Evolutionary conservation across 1,140 invertebrate species (phyloP), one percentile per base, ranked within the genome.

Genomic region (Lepidurus couesii): DNA sequence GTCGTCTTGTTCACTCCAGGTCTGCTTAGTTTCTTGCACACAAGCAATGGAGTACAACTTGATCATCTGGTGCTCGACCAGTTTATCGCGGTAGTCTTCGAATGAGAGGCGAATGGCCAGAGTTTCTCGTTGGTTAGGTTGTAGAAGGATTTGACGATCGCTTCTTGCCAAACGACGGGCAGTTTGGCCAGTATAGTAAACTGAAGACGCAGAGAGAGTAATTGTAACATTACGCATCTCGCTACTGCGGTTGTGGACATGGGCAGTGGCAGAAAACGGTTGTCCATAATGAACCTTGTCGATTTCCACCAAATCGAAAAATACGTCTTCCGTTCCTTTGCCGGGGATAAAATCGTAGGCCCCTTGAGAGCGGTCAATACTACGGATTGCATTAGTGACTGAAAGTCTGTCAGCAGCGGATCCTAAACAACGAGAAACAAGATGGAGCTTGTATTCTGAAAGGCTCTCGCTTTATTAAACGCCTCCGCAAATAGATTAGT

Each of bases 111-210:
- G 83, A 34, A 92, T 85, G 80, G 86, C 86, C 2, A 92, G 84
- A 80, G 88, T 84, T 85, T 91, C 90, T 77, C 83, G 21, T 26
- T 43, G 75, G 13, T 44, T 73, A 1, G 53, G 75, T 45, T 79
- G 74, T 34, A 78, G 34, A 4, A 75, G 42, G n/a, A 76, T 44
- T 44, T 53, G 53, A 5, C 45, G 74, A 26, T 47, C 75, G 16
- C 44, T 47, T 78, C 80, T 80, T 47, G 82, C 83, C 79, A 79
- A 8, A 78, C 78, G 78, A 16, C 81, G 78, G 81, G 89, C 90
- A 82, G 88, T 89, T 44, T 92, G 88, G 43, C 93, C 93, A 21
- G 90, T 94, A 82, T 93, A 94, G 83, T 90, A 93, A 13, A 93
- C 88, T 80, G 90, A 92, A 7, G 87, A 89, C 0, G 91, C 89